Percentiles rank a stretch among this genome's conserved stretches.
Evolutionary conservation across 2,888 invertebrate species (phyloP).

Genomic region (Eubasilissa splendida): DNA sequence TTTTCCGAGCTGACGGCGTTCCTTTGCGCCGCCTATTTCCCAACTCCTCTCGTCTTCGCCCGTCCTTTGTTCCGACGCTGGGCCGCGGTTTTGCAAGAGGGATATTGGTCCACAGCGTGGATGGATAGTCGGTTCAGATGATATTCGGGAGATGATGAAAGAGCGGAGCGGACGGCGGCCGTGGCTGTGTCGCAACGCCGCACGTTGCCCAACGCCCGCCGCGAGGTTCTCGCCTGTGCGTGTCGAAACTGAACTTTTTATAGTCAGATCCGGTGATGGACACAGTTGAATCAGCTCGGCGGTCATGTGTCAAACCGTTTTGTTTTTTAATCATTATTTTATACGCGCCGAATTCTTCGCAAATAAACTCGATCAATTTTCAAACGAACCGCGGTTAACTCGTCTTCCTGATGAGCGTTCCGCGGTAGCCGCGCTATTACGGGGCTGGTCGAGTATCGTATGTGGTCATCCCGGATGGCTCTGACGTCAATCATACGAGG

Average conservation of each 20-base stretch:
- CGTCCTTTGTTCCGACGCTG: conserved; percentile 22
- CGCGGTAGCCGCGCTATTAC: background rate
- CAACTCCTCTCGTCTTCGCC: conserved; percentile 30
- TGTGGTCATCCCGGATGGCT: conserved; percentile 29
- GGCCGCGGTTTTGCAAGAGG: conserved; percentile 37
- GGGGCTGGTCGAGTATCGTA: background rate
- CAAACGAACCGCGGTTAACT: background rate
- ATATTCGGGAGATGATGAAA: conserved; percentile 58
- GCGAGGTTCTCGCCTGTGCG: conserved; percentile 42
- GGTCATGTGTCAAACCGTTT: conserved; percentile 32
- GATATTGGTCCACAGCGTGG: conserved; percentile 43
- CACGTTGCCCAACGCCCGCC: conserved; percentile 59
- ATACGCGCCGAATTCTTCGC: too few species aligned
- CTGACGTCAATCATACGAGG: conserved; percentile 33
- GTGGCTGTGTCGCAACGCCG: conserved; percentile 43
- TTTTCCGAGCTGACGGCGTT: too few species aligned
- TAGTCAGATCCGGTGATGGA: conserved; percentile 61
- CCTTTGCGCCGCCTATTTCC: background rate
- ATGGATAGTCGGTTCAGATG: conserved; percentile 44
- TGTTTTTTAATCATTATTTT: background rate
- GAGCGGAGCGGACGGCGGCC: conserved; percentile 48
- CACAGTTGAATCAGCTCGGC: conserved; percentile 19
- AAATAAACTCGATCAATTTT: too few species aligned
- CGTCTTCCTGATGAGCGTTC: background rate
- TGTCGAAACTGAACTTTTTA: conserved; percentile 60